A percentile compares a stretch with the other conserved stretches of the same genome.
These are phyloP conservation scores for Darevskia nairensis DNA, from an alignment of 2,797 vertebrate genomes.

Conservation along the genomic window DNA sequence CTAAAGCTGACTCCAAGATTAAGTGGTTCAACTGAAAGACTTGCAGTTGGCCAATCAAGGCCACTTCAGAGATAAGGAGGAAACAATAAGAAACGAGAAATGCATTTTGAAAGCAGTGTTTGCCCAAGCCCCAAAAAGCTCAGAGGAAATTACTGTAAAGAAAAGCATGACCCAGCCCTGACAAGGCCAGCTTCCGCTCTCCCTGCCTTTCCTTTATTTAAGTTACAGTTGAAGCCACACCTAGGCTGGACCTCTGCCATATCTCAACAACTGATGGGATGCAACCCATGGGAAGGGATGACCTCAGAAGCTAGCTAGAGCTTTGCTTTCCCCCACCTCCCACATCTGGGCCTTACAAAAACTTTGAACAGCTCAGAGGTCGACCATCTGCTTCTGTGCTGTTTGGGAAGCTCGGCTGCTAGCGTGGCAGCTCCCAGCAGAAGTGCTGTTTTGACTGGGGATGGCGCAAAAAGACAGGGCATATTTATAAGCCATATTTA, in stretches of 20 bases:
- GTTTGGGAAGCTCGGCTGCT: constrained; percentile 4
- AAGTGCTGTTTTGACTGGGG: not conserved
- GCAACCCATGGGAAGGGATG: constrained; percentile 75
- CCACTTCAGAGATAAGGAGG: constrained; percentile 39
- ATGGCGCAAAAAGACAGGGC: not conserved
- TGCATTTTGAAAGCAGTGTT: constrained; percentile 30
- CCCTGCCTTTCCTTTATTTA: constrained; percentile 70
- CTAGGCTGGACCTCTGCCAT: constrained; percentile 58
- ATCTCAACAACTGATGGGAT: constrained; percentile 70
- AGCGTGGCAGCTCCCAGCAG: constrained; percentile 66
- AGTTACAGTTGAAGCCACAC: constrained; percentile 69
- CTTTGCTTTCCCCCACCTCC: constrained; percentile 12
- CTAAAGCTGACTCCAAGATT: accelerated
- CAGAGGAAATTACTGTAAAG: constrained; percentile 68
- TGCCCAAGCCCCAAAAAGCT: constrained; percentile 53
- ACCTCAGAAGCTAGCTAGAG: constrained; percentile 63
- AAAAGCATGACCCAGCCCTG: constrained; percentile 58
- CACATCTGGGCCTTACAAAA: constrained; percentile 48
- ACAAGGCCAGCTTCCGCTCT: constrained; percentile 66
- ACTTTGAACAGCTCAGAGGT: constrained; percentile 51
- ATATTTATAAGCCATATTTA: not conserved
- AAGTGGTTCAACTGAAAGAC: constrained; percentile 37
- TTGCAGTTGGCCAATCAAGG: constrained; percentile 36
- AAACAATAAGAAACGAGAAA: constrained; percentile 37
- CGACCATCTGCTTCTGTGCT: constrained; percentile 29